Base-by-base conservation (phyloP, 1,140 invertebrate species). In the Grapholita molesta region DNA sequence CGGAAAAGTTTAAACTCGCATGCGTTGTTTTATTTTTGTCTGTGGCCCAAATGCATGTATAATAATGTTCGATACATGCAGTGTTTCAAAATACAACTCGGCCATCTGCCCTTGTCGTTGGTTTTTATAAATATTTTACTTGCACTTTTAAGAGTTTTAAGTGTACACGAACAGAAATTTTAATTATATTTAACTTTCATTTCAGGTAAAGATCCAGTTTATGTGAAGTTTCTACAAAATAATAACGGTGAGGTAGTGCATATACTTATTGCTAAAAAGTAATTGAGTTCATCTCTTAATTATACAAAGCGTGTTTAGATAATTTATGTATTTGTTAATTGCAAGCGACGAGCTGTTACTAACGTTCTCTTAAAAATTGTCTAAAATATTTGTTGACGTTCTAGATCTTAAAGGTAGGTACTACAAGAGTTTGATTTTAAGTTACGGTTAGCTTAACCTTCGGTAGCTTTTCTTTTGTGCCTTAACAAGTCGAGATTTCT, bases 41-140 rank as follows among this genome's bases (percentile, higher is more conserved):
- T 71, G 73, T 82, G 83, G 72, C 82, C 83, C 77, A 82, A 73
- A 83, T 85, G 78, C 84, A 84, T 83, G 78, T 70, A 79, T 84
- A 80, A 84, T 76, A 74, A 73, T 79, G 70, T 76, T 77, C 71
- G 38, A 66, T 81, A 79, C 77, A 84, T 83, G 70, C 73, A 78
- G 67, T 76, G 74, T 89, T 86, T 87, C 82, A 80, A 83, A 84
- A 87, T 67, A 6, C 70, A 28, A 75, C 66, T 73, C 70, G 80
- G 76, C 86, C 86, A 48, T 48, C 42, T 48, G 42, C 42, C 42
- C 42, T 48, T 48, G 15, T 21, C 42, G 15, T 48, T 15, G 42
- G 15, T 9, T 21, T 48, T 48, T 18, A 48, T 48, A n/a, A 21
- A 9, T 48, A n/a, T 48, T 21, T 89, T 86, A 77, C 76, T 68